Base-by-base conservation (phyloP, 2,797 vertebrate species). In the Dipus sagitta region DNA sequence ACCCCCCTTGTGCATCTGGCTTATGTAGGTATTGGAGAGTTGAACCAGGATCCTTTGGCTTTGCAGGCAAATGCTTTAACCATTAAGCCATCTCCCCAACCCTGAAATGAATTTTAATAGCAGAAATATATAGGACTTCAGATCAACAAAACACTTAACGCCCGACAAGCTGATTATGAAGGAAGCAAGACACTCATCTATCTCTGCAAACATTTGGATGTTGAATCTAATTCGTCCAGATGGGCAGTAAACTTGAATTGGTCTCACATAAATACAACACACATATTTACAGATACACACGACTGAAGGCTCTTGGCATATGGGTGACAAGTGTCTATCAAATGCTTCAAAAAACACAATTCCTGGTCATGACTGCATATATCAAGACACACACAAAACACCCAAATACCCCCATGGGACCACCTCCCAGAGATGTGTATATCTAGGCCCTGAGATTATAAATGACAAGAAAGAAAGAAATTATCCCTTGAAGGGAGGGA, bases 401-500 rank as follows among this genome's bases (percentile, higher is more conserved):
- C 24, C 42, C 72, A 24, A 30, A 71, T 1, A 71, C 26, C 47
- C 76, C 75, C 77, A 9, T 18, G 62, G 62, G 28, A 38, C 6
- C 18, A 17, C 62, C 84, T 94, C n/a, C n/a, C 54, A 26, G 80
- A 90, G 58, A 67, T 90, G 67, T 10, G 71, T 58, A 2, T 58
- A 1, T 0, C 15, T 62, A 52, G 76, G 91, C 23, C 90, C 85
- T n/a, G 58, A 76, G 89, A 28, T 72, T 54, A 6, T 2, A 64
- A 74, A 89, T 93, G 92, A 28, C 54, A 28, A 42, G 14, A 91
- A n/a, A 94, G 38, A 54, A 38, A 65, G 38, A 90, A 10, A 64
- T 20, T 82, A 89, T 96, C 95, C 95, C 96, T 85, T 70, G 47
- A 97, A 96, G 96, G 96, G 96, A 96, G 91, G 87, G 89, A 80